Evolutionary conservation across 1,140 invertebrate species (phyloP).

Genomic region (Oncopodura yosiiana): DNA sequence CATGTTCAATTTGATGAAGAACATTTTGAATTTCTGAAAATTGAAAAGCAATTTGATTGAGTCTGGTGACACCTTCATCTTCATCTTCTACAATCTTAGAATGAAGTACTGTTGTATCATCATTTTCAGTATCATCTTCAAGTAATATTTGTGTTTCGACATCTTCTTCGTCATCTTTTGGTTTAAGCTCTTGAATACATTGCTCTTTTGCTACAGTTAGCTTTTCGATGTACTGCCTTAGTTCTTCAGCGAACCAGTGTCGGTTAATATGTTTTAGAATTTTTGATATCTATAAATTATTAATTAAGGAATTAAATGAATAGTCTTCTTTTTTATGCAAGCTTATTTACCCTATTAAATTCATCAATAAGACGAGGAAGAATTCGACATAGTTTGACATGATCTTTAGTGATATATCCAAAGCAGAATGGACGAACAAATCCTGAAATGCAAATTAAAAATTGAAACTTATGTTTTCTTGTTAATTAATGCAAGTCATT

Average conservation of each 20-base stretch:
- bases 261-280: constrained; percentile 35
- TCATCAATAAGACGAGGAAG: constrained; percentile 24
- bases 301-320: background rate
- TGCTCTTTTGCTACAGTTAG: constrained; percentile 30
- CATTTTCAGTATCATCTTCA: constrained; percentile 3
- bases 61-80: constrained; percentile 18
- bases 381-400: constrained; percentile 36
- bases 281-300: constrained; percentile 28
- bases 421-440: constrained; percentile 47
- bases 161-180: background rate
- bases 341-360: constrained; percentile 29
- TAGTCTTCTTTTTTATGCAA: background rate
- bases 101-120: constrained; percentile 2
- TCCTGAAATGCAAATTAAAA: constrained; percentile 34
- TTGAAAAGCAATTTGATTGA: constrained; percentile 34
- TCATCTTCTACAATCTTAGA: constrained; percentile 3
- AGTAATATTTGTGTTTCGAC: background rate
- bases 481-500: too few species aligned
- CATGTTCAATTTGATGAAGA: too few species aligned
- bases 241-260: constrained; percentile 33
- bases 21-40: constrained; percentile 33
- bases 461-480: constrained; percentile 4
- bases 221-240: constrained; percentile 25
- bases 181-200: constrained; percentile 19
- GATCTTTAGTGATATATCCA: constrained; percentile 41